Evolutionary conservation across 2,888 invertebrate genomes (phyloP), one percentile per base, ranked within the genome.

Genomic region (Clistopyga incitator): DNA sequence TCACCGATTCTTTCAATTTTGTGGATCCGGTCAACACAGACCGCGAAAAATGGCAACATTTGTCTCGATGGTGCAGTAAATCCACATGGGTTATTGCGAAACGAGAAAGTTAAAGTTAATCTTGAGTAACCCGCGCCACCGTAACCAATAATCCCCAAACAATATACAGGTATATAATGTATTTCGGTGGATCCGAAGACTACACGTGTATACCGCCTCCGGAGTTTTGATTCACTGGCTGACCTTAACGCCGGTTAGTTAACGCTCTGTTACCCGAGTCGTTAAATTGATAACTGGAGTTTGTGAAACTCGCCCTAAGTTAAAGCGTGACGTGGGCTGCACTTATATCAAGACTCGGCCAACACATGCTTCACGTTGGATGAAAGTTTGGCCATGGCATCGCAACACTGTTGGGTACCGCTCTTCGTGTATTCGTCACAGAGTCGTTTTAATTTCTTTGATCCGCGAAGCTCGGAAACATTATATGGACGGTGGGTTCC

Each of bases 161-260:
- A 45, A 15, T 45, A 38, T 10, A 38, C 38, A 10, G 38, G 38
- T 38, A 38, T 38, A 38, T n/a, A n/a, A n/a, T n/a, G 1, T 38
- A 8, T 38, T 38, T 2, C 8, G 2, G 0, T 38, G 10, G 10
- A 1, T 38, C 38, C 38, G 10, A 38, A 38, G 10, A 15, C 45
- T 45, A 45, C 15, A 45, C 4, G 15, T 45, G 38, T 10, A 45
- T 15, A 45, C 15, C 15, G 52, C 10, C 8, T 52, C 20, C 1
- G 20, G 34, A 71, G 50, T 71, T 78, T 78, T 64, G n/a, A 54
- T 20, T 54, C 52, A 20, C 20, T 8, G 52, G 1, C 20, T 54
- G 52, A 54, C 20, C 52, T 54, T 20, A 54, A 20, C 20, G 52
- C 52, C 52, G 52, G n/a, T 52, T 52, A 18, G 52, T 52, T 52